Percentiles rank a stretch among this genome's conserved stretches.
Evolutionary conservation across 1,140 invertebrate genomes (phyloP).

Genomic region (Leguminivora glycinivorella): DNA sequence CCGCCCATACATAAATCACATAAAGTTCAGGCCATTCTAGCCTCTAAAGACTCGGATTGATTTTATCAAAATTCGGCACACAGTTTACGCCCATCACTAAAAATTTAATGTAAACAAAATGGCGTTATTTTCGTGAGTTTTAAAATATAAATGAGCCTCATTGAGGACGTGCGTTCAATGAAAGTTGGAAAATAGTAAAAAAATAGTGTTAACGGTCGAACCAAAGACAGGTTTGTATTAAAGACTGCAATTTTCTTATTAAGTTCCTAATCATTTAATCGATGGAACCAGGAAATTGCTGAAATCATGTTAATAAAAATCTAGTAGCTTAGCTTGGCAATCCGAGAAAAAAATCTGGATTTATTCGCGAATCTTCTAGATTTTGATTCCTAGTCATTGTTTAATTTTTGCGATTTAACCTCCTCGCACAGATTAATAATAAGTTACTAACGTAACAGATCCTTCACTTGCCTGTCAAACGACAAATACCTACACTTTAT

Average conservation of each 20-base stretch:
- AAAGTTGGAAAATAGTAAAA: conserved; percentile 46
- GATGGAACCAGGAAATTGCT: too few species aligned
- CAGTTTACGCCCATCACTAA: conserved; percentile 49
- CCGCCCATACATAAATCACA: conserved; percentile 38
- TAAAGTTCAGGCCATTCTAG: conserved; percentile 38
- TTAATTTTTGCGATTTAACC: too few species aligned
- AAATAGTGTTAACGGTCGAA: conserved; percentile 51
- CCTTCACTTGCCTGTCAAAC: too few species aligned
- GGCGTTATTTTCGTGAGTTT: conserved; percentile 48
- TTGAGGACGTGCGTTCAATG: conserved; percentile 58
- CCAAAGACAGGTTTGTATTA: neutral
- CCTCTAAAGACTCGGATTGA: conserved; percentile 38
- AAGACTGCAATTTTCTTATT: neutral
- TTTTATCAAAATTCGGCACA: conserved; percentile 48
- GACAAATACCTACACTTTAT: too few species aligned
- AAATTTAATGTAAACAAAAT: conserved; percentile 48
- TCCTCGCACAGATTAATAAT: too few species aligned
- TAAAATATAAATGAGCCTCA: conserved; percentile 52
- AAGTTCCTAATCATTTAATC: too few species aligned
- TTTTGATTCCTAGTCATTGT: too few species aligned
- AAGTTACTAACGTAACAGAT: too few species aligned
- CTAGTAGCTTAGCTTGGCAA: too few species aligned
- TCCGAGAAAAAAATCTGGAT: too few species aligned
- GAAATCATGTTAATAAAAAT: too few species aligned
- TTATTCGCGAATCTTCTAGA: too few species aligned